These are phyloP conservation scores for Trachelus tabidus DNA, from an alignment of 2,888 invertebrate species.

Conservation along the genomic window DNA sequence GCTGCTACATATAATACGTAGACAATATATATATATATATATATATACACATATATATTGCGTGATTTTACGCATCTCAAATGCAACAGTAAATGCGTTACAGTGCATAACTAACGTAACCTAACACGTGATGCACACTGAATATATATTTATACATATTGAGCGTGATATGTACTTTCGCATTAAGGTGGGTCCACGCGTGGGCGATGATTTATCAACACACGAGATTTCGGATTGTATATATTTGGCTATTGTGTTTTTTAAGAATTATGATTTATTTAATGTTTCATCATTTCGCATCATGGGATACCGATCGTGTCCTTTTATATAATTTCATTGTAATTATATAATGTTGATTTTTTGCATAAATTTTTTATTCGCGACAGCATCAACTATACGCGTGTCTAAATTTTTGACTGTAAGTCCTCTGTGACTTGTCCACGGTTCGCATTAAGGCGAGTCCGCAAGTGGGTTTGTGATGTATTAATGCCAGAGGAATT, in stretches of 20 bases:
- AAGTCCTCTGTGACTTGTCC: neutral
- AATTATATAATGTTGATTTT: neutral
- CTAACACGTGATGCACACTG: too few species aligned
- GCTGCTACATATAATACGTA: neutral
- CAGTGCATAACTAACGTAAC: neutral
- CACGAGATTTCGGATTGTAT: neutral
- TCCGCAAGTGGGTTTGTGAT: neutral
- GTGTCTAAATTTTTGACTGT: neutral
- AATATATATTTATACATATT: neutral
- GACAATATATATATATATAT: too few species aligned
- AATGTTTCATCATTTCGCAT: neutral
- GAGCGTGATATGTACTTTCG: neutral
- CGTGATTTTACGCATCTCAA: neutral
- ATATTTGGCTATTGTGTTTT: neutral
- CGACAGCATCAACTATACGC: neutral
- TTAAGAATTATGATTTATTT: neutral
- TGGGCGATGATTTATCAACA: neutral
- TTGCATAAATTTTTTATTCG: neutral
- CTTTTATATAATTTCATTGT: neutral
- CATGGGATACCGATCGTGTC: neutral
- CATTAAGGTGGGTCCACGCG: neutral
- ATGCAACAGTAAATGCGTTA: too few species aligned
- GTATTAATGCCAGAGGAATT: neutral
- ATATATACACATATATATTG: too few species aligned
- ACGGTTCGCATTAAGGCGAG: neutral